Conservation (phyloP, 1,140 invertebrate species). For the Sitophilus oryzae region DNA sequence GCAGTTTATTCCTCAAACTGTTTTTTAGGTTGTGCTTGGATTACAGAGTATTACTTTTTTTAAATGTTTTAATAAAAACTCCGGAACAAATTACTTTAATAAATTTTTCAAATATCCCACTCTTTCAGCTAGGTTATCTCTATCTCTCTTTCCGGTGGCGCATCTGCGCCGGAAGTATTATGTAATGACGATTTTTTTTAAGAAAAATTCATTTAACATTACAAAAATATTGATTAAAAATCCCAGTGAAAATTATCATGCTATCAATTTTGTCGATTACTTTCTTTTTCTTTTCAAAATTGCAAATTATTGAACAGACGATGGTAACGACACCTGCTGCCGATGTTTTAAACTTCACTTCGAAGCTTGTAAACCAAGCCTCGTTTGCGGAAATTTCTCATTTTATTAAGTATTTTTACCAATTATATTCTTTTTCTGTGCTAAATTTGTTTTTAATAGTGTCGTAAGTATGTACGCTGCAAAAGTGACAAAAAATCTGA, state of each 20-base stretch:
- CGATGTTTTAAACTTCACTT: constrained; percentile 16
- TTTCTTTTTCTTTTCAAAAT: constrained; percentile 8
- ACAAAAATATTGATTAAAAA: constrained; percentile 7
- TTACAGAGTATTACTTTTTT: too few species aligned
- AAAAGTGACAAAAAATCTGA: constrained; percentile 8
- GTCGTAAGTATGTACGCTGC: constrained; percentile 13
- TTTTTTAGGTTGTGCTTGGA: too few species aligned
- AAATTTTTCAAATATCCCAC: constrained; percentile 1
- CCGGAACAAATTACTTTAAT: neutral
- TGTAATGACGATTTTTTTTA: constrained; percentile 16
- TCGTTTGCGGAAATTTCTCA: constrained; percentile 9
- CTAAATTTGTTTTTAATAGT: constrained; percentile 2
- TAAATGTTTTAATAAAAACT: neutral
- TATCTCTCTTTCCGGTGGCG: constrained; percentile 28
- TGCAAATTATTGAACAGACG: constrained; percentile 12
- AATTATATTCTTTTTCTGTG: constrained; percentile 1
- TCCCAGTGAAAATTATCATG: constrained; percentile 3
- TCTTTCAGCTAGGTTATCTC: constrained; percentile 8
- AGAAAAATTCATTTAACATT: constrained; percentile 9
- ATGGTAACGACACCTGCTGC: constrained; percentile 31
- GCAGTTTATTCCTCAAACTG: too few species aligned
- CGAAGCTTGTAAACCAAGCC: constrained; percentile 18
- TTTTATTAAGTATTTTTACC: neutral
- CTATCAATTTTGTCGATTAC: constrained; percentile 6
- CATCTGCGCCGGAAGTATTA: constrained; percentile 24